phyloP scores from a whole-genome alignment of 2,888 invertebrate species.

The Phengaris arion region DNA sequence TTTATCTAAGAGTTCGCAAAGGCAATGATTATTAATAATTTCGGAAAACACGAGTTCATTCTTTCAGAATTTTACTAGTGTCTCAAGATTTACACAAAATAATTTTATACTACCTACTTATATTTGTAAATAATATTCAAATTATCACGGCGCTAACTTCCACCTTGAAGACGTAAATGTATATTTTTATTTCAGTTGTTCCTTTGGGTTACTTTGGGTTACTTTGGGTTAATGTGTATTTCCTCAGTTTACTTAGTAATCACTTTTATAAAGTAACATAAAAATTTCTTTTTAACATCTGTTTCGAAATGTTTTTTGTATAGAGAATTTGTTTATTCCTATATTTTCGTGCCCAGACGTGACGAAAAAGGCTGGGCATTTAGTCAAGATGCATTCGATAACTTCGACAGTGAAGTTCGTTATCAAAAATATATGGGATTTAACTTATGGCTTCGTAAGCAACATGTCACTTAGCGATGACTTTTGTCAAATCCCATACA shows the following conservation, averaged over 20 bases:
- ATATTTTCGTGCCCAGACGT: too few relatives aligned
- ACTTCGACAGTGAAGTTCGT: too few relatives aligned
- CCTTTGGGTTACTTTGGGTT: constrained; percentile 3
- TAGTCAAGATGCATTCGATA: background rate
- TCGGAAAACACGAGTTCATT: too few relatives aligned
- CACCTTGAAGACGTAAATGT: background rate
- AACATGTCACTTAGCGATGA: too few relatives aligned
- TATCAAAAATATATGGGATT: too few relatives aligned
- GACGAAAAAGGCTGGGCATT: too few relatives aligned
- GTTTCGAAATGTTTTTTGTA: background rate
- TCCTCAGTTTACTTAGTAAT: background rate
- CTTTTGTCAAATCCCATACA: too few relatives aligned
- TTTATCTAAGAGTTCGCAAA: too few relatives aligned
- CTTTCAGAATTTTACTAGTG: too few relatives aligned
- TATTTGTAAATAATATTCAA: background rate
- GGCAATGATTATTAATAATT: background rate
- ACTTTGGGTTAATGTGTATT: constrained; percentile 12
- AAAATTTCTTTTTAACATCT: constrained; percentile 1
- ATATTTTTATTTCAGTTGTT: constrained; percentile 5
- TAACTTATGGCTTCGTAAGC: too few relatives aligned
- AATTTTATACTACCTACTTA: too few relatives aligned
- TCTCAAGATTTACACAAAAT: background rate
- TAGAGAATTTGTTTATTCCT: background rate
- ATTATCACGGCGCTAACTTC: background rate
- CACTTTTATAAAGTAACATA: constrained; percentile 1